phyloP scores from a whole-genome alignment of 2,113 vertebrate genomes.

The Neolamprologus kungweensis region DNA sequence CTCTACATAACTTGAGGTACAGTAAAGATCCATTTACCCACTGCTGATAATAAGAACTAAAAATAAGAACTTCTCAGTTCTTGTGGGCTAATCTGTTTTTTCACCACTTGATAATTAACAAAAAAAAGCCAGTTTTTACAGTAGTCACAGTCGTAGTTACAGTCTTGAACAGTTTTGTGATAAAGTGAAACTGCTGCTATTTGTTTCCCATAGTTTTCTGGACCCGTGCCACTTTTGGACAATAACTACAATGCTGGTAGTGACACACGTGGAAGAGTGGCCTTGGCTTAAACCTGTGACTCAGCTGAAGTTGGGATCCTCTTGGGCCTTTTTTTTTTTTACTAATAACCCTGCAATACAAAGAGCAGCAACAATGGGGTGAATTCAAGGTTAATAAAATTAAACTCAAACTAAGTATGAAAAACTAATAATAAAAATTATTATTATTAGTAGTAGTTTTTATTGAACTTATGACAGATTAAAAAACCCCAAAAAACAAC shows the following conservation, averaged over 20 bases:
- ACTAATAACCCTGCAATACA: background rate
- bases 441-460: fast-evolving
- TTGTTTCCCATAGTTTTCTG: constrained; percentile 1
- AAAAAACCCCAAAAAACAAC: fast-evolving
- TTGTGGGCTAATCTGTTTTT: background rate
- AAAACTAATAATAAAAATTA: background rate
- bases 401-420: background rate
- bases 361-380: background rate
- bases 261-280: constrained; percentile 1
- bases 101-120: background rate
- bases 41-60: background rate
- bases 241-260: background rate
- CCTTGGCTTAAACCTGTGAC: constrained; percentile 19
- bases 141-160: background rate
- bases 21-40: background rate
- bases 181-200: constrained; percentile 8
- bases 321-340: background rate
- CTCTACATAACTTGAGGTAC: background rate
- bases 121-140: background rate
- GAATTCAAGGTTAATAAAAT: background rate
- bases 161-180: background rate
- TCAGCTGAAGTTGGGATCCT: constrained; percentile 13
- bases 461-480: background rate
- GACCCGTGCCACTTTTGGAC: constrained; percentile 24
- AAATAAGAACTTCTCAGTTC: background rate